Evolutionary conservation across 37 sponge, comb jelly and placozoan species (phyloP), one percentile per base, ranked within the genome.

Genomic region (Oopsacas minuta): DNA sequence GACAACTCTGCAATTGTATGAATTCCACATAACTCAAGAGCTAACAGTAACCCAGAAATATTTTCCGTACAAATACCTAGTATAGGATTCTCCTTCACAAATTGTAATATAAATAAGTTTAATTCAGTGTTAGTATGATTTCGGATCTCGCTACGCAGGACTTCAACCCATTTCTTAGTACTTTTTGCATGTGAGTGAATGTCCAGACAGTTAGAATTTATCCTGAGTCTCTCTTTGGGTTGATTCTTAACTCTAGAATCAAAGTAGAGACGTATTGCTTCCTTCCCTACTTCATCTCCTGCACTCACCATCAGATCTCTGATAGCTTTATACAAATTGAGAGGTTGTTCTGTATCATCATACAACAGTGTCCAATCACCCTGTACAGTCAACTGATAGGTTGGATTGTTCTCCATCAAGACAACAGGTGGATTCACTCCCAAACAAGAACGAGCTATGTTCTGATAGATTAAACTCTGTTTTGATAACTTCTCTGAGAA

Each of bases 341-440:
- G 28, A 61, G 75, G 75, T n/a, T 61, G 75, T 32, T 7, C 75
- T 61, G 75, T 61, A 25, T 34, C 75, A 61, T 61, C 75, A 61
- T 61, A n/a, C 75, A 61, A 61, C 28, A 61, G 75, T 20, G 75
- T 61, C 75, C 75, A 61, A 61, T 61, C 75, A 32, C 75, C 75
- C 32, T 34, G 7, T 12, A 25, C 28, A 32, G 22, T 10, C 22
- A 61, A 61, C 75, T 10, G 7, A 34, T 61, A 61, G 22, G 28
- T 3, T 3, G 75, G 30, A n/a, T 61, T 10, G 22, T 61, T 61
- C 22, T 61, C 75, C 1, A 61, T 10, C 75, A 25, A 61, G 32
- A 61, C 75, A n/a, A 61, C 75, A 20, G 75, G 75, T 25, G 75
- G 75, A 34, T 61, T 61, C 7, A 61, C 75, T 25, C 75, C 75